These are phyloP conservation scores for Sericinus montela DNA, from an alignment of 2,888 invertebrate species.

Conservation along the genomic window DNA sequence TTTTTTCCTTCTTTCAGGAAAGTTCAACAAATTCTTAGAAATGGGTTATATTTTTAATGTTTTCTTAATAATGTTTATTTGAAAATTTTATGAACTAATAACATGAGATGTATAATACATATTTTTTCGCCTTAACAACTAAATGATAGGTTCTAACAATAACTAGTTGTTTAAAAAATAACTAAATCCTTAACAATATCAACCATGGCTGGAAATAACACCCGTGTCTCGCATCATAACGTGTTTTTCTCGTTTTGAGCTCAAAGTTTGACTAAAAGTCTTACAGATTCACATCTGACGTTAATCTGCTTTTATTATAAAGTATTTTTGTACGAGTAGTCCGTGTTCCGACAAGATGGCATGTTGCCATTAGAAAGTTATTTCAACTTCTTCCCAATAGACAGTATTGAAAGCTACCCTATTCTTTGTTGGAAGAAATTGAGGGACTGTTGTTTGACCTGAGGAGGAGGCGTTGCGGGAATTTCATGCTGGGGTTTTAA, in stretches of 20 bases:
- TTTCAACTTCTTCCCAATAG: conserved; percentile 25
- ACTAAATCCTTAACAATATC: neutral
- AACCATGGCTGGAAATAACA: conserved; percentile 3
- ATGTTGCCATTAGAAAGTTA: conserved; percentile 50
- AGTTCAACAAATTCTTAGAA: too few species aligned
- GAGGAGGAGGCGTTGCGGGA: conserved; percentile 67
- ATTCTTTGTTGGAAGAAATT: conserved; percentile 65
- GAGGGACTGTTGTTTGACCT: conserved; percentile 47
- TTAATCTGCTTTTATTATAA: conserved; percentile 43
- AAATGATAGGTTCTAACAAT: too few species aligned
- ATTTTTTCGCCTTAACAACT: too few species aligned
- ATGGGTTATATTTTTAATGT: too few species aligned
- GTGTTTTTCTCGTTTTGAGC: conserved; percentile 11
- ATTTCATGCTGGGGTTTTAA: conserved; percentile 67
- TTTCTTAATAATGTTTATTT: too few species aligned
- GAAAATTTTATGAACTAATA: too few species aligned
- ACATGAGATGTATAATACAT: too few species aligned
- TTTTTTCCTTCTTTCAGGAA: too few species aligned
- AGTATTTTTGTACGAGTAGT: conserved; percentile 64
- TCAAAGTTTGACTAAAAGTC: conserved; percentile 32
- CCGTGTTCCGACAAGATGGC: conserved; percentile 62
- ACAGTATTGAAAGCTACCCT: conserved; percentile 43
- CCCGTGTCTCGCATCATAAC: conserved; percentile 14
- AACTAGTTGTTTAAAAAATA: too few species aligned
- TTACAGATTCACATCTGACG: conserved; percentile 36